Evolutionary conservation across 2,113 vertebrate genomes (phyloP).

Genomic region (Austrofundulus limnaeus): DNA sequence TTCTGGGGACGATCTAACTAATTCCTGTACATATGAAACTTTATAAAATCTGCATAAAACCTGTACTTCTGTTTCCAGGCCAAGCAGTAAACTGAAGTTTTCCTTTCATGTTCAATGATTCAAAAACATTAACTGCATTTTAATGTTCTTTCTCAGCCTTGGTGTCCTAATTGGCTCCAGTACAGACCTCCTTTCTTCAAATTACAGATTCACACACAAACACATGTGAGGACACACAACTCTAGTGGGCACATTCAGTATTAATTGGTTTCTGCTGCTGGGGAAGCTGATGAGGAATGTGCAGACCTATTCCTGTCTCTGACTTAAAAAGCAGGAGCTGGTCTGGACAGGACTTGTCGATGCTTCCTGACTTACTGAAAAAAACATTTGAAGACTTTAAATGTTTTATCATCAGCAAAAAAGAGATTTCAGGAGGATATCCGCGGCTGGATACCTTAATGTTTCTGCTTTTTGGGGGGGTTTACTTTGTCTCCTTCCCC

Average conservation of each 20-base stretch:
- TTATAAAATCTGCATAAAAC: not conserved
- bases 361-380: conserved; percentile 9
- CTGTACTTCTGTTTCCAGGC: not conserved
- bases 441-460: too few relatives aligned
- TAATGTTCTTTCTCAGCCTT: conserved; percentile 22
- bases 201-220: conserved; percentile 8
- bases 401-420: conserved; percentile 3
- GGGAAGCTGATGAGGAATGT: conserved; percentile 17
- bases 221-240: not conserved
- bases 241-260: conserved; percentile 5
- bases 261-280: conserved; percentile 29
- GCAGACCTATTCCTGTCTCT: conserved; percentile 20
- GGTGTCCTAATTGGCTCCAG: conserved; percentile 32
- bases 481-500: too few relatives aligned
- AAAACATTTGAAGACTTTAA: conserved; percentile 19
- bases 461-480: too few relatives aligned
- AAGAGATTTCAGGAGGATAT: not conserved
- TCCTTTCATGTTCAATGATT: not conserved
- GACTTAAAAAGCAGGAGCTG: conserved; percentile 11
- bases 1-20: too few relatives aligned
- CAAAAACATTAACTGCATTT: conserved; percentile 14
- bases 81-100: not conserved
- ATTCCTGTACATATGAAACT: not conserved
- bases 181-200: not conserved
- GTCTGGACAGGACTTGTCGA: conserved; percentile 7